Conservation (phyloP, 37 sponge, comb jelly and placozoan species). For the Bolinopsis microptera region DNA sequence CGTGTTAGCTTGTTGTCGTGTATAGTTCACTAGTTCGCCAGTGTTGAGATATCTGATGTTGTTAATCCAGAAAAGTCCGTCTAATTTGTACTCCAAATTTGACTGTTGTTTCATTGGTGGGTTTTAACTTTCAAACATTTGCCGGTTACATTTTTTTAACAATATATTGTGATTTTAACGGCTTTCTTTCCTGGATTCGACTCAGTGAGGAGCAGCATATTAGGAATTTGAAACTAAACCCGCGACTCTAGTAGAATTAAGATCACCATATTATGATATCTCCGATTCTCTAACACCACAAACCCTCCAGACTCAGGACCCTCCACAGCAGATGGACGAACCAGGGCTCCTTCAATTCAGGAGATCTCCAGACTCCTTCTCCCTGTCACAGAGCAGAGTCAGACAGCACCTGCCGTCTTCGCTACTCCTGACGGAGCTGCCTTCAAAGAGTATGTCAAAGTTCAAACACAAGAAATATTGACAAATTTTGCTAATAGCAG, state of each 20-base stretch:
- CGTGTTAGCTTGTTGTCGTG: neutral
- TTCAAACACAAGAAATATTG: too few relatives aligned
- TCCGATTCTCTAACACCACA: too few relatives aligned
- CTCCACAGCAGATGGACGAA: constrained; percentile 10
- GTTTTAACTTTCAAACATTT: too few relatives aligned
- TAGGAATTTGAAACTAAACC: too few relatives aligned
- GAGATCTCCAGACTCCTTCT: constrained; percentile 7
- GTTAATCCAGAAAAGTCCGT: neutral
- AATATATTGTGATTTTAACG: too few relatives aligned
- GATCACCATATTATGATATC: too few relatives aligned
- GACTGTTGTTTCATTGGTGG: neutral
- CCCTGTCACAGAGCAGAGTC: neutral
- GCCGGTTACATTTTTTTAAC: too few relatives aligned
- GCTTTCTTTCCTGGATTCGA: too few relatives aligned
- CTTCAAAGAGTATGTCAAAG: constrained; percentile 12
- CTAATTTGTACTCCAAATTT: neutral
- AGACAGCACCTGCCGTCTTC: neutral
- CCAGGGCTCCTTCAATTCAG: constrained; percentile 26
- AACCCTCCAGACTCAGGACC: constrained; percentile 56
- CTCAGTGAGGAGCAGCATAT: too few relatives aligned
- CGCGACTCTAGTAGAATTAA: too few relatives aligned
- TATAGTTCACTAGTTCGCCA: too few relatives aligned
- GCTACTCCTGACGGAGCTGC: constrained; percentile 36
- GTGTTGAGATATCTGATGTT: neutral
- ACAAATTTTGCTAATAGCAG: too few relatives aligned